Evolutionary conservation across 2,797 vertebrate genomes (phyloP).

Genomic region (Hydrocynus forskahlii): DNA sequence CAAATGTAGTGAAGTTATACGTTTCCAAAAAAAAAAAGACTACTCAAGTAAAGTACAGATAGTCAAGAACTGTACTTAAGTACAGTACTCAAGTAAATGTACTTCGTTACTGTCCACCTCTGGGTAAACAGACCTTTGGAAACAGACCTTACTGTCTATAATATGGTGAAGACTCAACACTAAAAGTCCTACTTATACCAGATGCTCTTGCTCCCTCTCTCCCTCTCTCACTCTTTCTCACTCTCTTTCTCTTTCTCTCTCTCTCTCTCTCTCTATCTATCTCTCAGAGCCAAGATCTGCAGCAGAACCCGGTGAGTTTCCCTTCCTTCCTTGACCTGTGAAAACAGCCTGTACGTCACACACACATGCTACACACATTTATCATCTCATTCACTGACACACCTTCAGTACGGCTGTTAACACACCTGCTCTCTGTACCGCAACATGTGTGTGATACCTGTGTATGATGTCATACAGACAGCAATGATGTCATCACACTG

Average conservation of each 20-base stretch:
- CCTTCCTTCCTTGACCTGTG: slow-evolving; percentile 50
- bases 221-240: slow-evolving; percentile 21
- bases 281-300: slow-evolving; percentile 92
- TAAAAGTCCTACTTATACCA: not conserved
- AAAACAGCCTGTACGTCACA: slow-evolving; percentile 5
- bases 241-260: slow-evolving; percentile 26
- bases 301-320: slow-evolving; percentile 87
- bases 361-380: slow-evolving; percentile 27
- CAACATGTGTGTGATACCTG: not conserved
- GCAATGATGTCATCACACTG: slow-evolving; percentile 17
- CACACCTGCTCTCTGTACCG: slow-evolving; percentile 14
- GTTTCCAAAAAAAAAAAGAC: too few species aligned
- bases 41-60: too few species aligned
- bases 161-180: not conserved
- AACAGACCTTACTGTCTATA: too few species aligned
- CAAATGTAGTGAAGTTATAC: too few species aligned
- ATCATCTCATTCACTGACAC: slow-evolving; percentile 29
- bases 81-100: too few species aligned
- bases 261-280: slow-evolving; percentile 32
- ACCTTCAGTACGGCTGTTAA: slow-evolving; percentile 7
- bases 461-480: not conserved
- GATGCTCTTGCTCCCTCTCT: not conserved
- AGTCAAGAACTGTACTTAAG: too few species aligned
- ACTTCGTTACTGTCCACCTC: too few species aligned
- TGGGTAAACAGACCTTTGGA: too few species aligned